A percentile compares a stretch with the other conserved stretches of the same genome.
These are phyloP conservation scores for Clarias magur DNA, from an alignment of 2,113 vertebrate species.

Conservation along the genomic window DNA sequence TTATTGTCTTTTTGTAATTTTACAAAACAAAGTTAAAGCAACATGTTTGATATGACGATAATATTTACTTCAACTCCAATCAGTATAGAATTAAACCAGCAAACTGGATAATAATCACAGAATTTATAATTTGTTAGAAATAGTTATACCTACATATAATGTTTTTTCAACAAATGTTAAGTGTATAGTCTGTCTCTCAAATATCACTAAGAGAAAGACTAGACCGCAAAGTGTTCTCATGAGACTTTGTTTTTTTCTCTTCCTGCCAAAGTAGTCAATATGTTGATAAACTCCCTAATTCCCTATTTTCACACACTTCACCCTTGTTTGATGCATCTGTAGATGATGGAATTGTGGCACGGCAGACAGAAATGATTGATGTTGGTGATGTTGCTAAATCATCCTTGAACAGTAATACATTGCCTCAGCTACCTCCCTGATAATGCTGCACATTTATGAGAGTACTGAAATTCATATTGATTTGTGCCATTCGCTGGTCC, in stretches of 20 bases:
- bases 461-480: conserved; percentile 67
- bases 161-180: background rate
- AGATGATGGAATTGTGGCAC: conserved; percentile 51
- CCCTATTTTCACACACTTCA: conserved; percentile 34
- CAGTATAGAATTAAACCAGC: background rate
- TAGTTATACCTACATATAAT: background rate
- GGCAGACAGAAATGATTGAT: conserved; percentile 63
- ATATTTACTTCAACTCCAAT: background rate
- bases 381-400: conserved; percentile 59
- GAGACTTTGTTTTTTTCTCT: conserved; percentile 1
- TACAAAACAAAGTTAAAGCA: background rate
- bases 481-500: conserved; percentile 41
- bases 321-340: conserved; percentile 43
- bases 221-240: background rate
- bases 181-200: background rate
- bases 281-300: conserved; percentile 42
- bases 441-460: conserved; percentile 68
- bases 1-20: background rate
- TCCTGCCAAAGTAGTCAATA: conserved; percentile 34
- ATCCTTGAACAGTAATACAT: conserved; percentile 63
- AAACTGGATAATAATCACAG: background rate
- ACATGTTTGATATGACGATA: background rate
- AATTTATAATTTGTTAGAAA: background rate
- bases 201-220: background rate
- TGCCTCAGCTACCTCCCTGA: conserved; percentile 62